Base-by-base conservation (phyloP, 2,888 invertebrate genomes). In the Drosophila quinaria region DNA sequence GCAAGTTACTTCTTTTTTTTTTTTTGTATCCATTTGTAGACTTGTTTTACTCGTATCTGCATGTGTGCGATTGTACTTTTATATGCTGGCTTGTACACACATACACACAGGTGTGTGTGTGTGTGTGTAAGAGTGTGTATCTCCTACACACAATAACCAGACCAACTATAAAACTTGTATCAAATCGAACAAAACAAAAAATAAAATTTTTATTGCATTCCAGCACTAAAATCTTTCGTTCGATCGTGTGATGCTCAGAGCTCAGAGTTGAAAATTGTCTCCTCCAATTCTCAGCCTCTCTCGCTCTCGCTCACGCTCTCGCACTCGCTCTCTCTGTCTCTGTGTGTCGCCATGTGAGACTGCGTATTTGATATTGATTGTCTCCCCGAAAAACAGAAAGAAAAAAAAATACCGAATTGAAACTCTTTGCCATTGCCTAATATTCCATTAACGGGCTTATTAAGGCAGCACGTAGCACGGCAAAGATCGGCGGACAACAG, bases 391-490 rank as follows among this genome's bases (percentile, higher is more conserved):
- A 22, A 22, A 22, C 3, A 50, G 10, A 31, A 51, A 51, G 50
- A 37, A 5, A 29, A 51, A 37, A 37, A 8, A 8, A 51, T 33
- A 39, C 55, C 70, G 67, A 81, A 78, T 77, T 67, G 75, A 88
- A 86, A 84, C 80, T 88, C 87, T 88, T 87, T 87, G 83, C 80
- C 76, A 70, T 78, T 76, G 76, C 76, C 87, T 87, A 87, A 87
- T 87, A 89, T 87, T 85, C 87, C 87, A 87, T 87, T 87, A 87
- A 86, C 86, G 81, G 87, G 80, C 89, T 89, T 87, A 87, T 87
- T 87, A 87, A 87, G 86, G 80, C 85, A 82, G 80, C 85, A 82
- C 82, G 82, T 85, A 84, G 72, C 75, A 41, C 56, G 35, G 67
- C 70, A 49, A 52, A 13, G 73, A 62, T 65, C 67, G 67, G 60